Evolutionary conservation across 2,888 invertebrate genomes (phyloP).

Genomic region (Folsomia candida): DNA sequence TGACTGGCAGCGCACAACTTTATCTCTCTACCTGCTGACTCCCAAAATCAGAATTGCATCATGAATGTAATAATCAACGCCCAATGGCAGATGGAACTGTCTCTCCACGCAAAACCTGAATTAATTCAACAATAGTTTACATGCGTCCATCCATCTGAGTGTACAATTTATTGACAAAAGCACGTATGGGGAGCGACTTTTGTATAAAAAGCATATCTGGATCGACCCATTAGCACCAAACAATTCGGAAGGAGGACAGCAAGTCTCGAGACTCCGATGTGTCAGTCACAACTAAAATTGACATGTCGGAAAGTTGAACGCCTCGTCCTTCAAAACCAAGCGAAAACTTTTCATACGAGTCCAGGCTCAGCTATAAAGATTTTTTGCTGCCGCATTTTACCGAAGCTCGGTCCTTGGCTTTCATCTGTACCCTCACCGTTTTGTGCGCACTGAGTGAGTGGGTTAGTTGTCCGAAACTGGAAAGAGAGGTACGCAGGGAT

Average conservation of each 20-base stretch:
- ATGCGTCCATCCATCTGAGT: too few relatives aligned
- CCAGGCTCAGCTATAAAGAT: too few relatives aligned
- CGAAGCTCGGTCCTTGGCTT: too few relatives aligned
- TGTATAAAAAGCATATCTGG: background rate
- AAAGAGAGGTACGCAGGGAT: too few relatives aligned
- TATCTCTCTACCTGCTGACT: background rate
- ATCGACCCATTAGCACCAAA: too few relatives aligned
- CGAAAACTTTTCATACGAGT: background rate
- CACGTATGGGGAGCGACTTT: too few relatives aligned
- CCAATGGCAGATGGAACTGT: conserved; percentile 6
- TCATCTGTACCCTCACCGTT: too few relatives aligned
- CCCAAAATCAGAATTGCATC: background rate
- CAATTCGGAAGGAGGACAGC: background rate
- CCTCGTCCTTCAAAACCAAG: background rate
- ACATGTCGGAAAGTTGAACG: background rate
- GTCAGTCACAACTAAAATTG: background rate
- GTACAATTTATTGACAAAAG: too few relatives aligned
- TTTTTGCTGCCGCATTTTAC: too few relatives aligned
- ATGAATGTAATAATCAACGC: background rate
- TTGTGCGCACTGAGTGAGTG: too few relatives aligned
- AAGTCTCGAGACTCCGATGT: background rate
- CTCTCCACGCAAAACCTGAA: background rate
- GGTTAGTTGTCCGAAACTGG: too few relatives aligned
- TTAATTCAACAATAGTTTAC: background rate
- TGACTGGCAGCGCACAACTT: background rate